Evolutionary conservation across 2,888 invertebrate genomes (phyloP).

Genomic region (Acanthosepion pharaonis): DNA sequence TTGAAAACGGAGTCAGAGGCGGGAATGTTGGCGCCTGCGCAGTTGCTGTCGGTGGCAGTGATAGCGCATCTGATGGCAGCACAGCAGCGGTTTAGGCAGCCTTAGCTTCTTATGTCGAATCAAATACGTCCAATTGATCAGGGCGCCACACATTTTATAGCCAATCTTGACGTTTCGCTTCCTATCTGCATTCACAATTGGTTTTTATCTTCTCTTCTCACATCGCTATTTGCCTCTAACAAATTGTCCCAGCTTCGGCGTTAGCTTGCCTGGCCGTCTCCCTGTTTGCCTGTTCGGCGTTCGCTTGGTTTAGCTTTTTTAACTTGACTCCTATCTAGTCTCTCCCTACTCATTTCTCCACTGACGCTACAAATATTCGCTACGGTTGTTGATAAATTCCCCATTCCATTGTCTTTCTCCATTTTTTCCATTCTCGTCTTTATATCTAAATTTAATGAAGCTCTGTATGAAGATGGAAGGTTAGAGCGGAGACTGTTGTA

Average conservation of each 20-base stretch:
- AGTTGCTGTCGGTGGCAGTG: not conserved
- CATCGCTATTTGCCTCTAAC: not conserved
- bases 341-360: too few relatives aligned
- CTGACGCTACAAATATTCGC: too few relatives aligned
- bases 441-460: too few relatives aligned
- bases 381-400: too few relatives aligned
- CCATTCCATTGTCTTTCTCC: too few relatives aligned
- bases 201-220: not conserved
- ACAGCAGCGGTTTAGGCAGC: not conserved
- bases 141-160: not conserved
- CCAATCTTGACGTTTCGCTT: not conserved
- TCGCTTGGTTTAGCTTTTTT: not conserved
- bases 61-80: not conserved
- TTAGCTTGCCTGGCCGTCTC: not conserved
- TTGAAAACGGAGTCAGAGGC: not conserved
- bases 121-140: conserved; percentile 2
- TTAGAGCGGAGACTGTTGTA: not conserved
- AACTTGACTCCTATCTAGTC: not conserved
- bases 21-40: conserved; percentile 16
- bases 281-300: not conserved
- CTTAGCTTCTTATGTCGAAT: not conserved
- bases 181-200: not conserved
- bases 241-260: not conserved
- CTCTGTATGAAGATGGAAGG: too few relatives aligned
- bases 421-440: too few relatives aligned